Conservation (phyloP, 2,113 vertebrate species). For the Synodontis membranacea region DNA sequence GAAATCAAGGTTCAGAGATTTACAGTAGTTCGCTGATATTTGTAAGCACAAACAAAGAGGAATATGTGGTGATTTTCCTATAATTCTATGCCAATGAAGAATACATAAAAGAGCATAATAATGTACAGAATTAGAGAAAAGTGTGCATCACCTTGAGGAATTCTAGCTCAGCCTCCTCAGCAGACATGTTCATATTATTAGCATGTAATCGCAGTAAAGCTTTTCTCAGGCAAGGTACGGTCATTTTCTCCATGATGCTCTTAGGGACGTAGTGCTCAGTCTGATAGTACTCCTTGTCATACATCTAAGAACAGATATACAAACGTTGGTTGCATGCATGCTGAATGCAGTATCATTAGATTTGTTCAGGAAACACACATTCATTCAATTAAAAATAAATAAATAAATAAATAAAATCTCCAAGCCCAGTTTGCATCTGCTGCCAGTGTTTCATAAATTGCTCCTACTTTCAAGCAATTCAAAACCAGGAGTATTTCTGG, state of each 20-base stretch:
- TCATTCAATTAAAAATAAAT: too few relatives aligned
- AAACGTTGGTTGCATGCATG: not conserved
- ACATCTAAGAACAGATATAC: constrained; percentile 64
- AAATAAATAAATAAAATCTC: too few relatives aligned
- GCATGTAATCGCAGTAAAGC: constrained; percentile 78
- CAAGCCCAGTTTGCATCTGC: not conserved
- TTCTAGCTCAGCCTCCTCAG: constrained; percentile 82
- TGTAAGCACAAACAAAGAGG: too few relatives aligned
- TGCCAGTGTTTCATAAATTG: too few relatives aligned
- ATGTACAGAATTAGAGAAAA: not conserved
- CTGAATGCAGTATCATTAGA: too few relatives aligned
- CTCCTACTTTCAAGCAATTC: not conserved
- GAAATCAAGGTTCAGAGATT: too few relatives aligned
- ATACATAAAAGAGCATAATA: not conserved
- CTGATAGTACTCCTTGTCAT: constrained; percentile 78
- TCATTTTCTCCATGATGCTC: constrained; percentile 81
- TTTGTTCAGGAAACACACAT: too few relatives aligned
- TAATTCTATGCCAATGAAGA: not conserved
- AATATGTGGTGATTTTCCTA: not conserved
- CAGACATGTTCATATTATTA: constrained; percentile 70
- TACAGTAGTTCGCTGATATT: too few relatives aligned
- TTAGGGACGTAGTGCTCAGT: constrained; percentile 83
- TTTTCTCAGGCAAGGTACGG: constrained; percentile 70
- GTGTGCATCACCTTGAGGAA: constrained; percentile 79
- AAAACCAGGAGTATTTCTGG: too few relatives aligned